Percentiles rank a stretch among this genome's conserved stretches.
These are phyloP conservation scores for Perizoma flavofasciatum DNA, from an alignment of 2,888 invertebrate genomes.

Conservation along the genomic window DNA sequence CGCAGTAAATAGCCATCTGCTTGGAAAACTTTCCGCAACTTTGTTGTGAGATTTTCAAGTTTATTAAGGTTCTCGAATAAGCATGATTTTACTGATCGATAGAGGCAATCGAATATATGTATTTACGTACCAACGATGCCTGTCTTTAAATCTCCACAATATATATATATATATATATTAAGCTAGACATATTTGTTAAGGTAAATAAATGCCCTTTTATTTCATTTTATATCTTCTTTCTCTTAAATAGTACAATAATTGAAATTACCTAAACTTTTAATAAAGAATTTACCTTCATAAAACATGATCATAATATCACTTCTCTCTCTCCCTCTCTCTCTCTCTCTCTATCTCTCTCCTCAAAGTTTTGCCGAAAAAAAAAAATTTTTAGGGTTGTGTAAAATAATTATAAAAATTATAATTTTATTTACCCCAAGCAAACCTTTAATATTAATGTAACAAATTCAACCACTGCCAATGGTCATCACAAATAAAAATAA, in stretches of 20 bases:
- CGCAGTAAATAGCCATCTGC: slow-evolving; percentile 63
- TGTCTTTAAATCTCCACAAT: no score
- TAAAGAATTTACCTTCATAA: neutral
- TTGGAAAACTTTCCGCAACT: slow-evolving; percentile 61
- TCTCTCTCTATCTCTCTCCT: no score
- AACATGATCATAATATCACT: neutral
- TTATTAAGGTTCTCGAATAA: slow-evolving; percentile 44
- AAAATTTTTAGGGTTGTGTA: no score
- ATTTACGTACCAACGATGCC: no score
- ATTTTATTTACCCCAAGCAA: slow-evolving; percentile 41
- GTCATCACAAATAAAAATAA: slow-evolving; percentile 63
- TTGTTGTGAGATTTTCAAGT: slow-evolving; percentile 59
- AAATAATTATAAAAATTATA: slow-evolving; percentile 1
- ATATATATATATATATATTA: no score
- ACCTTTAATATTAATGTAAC: slow-evolving; percentile 35
- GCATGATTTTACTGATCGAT: neutral
- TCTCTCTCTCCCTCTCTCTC: no score
- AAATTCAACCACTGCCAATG: slow-evolving; percentile 43
- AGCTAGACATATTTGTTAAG: no score
- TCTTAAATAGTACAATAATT: no score
- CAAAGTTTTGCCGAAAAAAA: no score
- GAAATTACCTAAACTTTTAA: no score
- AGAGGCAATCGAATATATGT: neutral
- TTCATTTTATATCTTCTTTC: no score
- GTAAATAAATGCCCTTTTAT: no score